Conservation (phyloP, 1,140 invertebrate species). For the Tetraneura akinire region DNA sequence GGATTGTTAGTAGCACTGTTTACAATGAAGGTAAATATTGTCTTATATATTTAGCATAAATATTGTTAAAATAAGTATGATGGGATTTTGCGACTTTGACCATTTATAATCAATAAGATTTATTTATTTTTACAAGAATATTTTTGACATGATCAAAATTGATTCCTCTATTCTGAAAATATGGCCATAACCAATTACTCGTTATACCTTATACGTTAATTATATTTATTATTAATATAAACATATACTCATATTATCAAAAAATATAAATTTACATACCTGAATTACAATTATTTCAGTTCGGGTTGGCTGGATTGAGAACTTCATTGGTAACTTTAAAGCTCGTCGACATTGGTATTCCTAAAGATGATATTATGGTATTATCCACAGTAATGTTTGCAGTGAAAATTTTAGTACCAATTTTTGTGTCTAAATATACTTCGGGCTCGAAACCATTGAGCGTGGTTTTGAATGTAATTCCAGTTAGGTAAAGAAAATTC, state of each 20-base stretch:
- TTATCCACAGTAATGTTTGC: constrained; percentile 92
- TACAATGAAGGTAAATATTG: constrained; percentile 11
- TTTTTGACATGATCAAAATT: too few relatives aligned
- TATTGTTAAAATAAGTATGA: too few relatives aligned
- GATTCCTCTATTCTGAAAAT: neutral
- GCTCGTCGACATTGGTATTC: constrained; percentile 91
- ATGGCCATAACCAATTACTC: neutral
- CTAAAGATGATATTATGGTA: constrained; percentile 91
- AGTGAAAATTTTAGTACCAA: constrained; percentile 89
- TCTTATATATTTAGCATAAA: too few relatives aligned
- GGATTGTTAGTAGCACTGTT: neutral
- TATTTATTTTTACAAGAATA: too few relatives aligned
- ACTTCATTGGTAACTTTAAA: constrained; percentile 89
- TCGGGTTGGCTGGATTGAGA: constrained; percentile 4
- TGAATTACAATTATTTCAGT: neutral
- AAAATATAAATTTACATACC: too few relatives aligned
- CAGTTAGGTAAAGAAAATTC: constrained; percentile 69
- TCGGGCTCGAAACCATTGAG: constrained; percentile 84
- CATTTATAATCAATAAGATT: too few relatives aligned
- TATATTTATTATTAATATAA: too few relatives aligned
- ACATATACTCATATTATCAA: too few relatives aligned
- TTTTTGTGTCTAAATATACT: constrained; percentile 85
- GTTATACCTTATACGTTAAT: neutral
- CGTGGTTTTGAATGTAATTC: constrained; percentile 86
- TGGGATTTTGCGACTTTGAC: too few relatives aligned